Conservation (phyloP, 1,140 invertebrate species). For the Bombus superbus region DNA sequence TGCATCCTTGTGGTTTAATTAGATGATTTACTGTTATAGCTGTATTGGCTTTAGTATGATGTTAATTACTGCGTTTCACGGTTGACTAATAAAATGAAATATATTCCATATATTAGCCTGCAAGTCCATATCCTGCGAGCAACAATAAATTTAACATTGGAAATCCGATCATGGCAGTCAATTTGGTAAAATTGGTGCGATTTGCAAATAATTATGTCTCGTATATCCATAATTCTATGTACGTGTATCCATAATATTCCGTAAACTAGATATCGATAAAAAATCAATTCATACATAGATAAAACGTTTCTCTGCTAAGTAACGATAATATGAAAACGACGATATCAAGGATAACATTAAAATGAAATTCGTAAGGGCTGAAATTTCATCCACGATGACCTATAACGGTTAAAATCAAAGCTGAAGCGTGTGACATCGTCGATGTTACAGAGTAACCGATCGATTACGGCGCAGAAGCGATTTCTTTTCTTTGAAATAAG, state of each 20-base stretch:
- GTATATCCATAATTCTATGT: background rate
- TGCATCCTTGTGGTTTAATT: background rate
- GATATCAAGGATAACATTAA: background rate
- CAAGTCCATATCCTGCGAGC: background rate
- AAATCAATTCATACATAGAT: background rate
- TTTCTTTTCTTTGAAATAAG: conserved; percentile 15
- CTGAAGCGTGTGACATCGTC: background rate
- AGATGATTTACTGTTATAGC: background rate
- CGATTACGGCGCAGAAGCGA: background rate
- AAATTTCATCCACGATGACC: background rate
- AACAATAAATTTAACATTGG: background rate
- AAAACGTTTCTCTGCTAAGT: background rate
- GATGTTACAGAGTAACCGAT: background rate
- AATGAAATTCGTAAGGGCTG: background rate
- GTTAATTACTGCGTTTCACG: conserved; percentile 17
- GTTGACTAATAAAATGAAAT: conserved; percentile 40
- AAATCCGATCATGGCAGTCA: background rate
- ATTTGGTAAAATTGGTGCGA: background rate
- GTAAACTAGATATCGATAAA: too few species aligned
- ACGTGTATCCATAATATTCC: too few species aligned
- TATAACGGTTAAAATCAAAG: too few species aligned
- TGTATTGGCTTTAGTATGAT: background rate
- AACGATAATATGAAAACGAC: too few species aligned
- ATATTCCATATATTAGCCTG: background rate
- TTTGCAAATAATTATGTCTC: background rate